These are phyloP conservation scores for Epinephelus moara DNA, from an alignment of 2,113 vertebrate species.

Conservation along the genomic window DNA sequence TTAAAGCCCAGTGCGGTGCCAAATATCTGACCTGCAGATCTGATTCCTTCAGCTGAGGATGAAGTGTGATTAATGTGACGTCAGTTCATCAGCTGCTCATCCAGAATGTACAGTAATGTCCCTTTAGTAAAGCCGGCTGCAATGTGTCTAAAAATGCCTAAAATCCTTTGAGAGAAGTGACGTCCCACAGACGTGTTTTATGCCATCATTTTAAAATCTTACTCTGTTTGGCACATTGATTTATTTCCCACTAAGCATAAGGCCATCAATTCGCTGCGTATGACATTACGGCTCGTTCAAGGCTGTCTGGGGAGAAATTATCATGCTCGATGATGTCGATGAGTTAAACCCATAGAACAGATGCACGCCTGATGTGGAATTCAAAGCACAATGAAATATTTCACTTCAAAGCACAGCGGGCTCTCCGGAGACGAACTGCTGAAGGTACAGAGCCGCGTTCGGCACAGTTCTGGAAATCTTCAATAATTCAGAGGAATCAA, in stretches of 20 bases:
- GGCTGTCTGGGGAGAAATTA: slow-evolving; percentile 71
- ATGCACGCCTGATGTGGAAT: slow-evolving; percentile 57
- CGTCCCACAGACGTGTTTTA: slow-evolving; percentile 6
- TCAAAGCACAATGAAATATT: slow-evolving; percentile 60
- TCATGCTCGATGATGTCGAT: slow-evolving; percentile 53
- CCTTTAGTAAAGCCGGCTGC: slow-evolving; percentile 13
- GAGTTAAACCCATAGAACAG: slow-evolving; percentile 69
- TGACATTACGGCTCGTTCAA: slow-evolving; percentile 67
- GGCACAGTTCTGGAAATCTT: slow-evolving; percentile 19
- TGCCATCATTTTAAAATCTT: slow-evolving; percentile 23
- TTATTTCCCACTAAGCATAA: slow-evolving; percentile 54
- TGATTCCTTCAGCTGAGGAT: slow-evolving; percentile 24
- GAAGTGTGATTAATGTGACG: slow-evolving; percentile 33
- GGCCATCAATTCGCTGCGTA: slow-evolving; percentile 48
- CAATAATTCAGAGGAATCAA: slow-evolving; percentile 22
- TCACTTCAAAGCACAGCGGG: slow-evolving; percentile 38
- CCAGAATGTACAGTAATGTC: not conserved
- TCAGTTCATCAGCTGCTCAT: slow-evolving; percentile 33
- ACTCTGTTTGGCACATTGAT: slow-evolving; percentile 33
- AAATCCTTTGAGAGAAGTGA: slow-evolving; percentile 15
- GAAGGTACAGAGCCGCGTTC: slow-evolving; percentile 22
- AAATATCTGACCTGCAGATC: slow-evolving; percentile 43
- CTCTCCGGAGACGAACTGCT: slow-evolving; percentile 51
- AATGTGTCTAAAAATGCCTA: slow-evolving; percentile 12
- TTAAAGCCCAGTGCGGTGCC: slow-evolving; percentile 17